Base-by-base conservation (phyloP, 2,888 invertebrate species). In the Hypomecis atomaria region DNA sequence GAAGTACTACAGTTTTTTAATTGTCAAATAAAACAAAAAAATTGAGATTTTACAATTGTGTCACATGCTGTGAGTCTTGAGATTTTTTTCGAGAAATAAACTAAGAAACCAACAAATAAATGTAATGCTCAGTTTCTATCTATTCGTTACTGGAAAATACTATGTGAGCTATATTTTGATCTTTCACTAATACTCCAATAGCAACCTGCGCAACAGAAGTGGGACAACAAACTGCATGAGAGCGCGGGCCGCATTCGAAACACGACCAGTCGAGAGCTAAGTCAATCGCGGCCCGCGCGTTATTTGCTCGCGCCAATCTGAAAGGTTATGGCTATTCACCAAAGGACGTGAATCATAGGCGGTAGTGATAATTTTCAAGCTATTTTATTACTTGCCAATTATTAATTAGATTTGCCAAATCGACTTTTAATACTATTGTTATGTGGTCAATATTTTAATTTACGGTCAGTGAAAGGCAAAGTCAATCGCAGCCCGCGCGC, bases 201-300 rank as follows among this genome's bases (percentile, higher is more conserved):
- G 52, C n/a, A n/a, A n/a, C n/a, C n/a, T n/a, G n/a, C 40, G 23
- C 33, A 61, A 57, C 34, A 38, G 23, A 33, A 54, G 60, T 42
- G 50, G 45, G 50, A 45, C 55, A 45, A 66, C 78, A 79, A 77
- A 75, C 74, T 74, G 70, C 61, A 70, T 71, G 71, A 79, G 80
- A 76, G 75, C 36, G 53, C 40, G 55, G 64, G 49, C 71, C 71
- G 81, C 86, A 82, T 78, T 85, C 81, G 77, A 83, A 84, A 92
- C 92, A 92, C 78, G 90, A 78, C 65, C 78, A 76, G 83, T 91
- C 79, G 86, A 92, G 92, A 87, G 91, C 90, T 86, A 78, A 87
- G 89, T 90, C 90, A 92, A 92, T 85, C 80, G 71, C 73, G 78
- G 68, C 69, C 72, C 23, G 23, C 23, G 23, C 23, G 23, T 3